Conservation (phyloP, 2,888 invertebrate species). For the Melolontha melolontha region DNA sequence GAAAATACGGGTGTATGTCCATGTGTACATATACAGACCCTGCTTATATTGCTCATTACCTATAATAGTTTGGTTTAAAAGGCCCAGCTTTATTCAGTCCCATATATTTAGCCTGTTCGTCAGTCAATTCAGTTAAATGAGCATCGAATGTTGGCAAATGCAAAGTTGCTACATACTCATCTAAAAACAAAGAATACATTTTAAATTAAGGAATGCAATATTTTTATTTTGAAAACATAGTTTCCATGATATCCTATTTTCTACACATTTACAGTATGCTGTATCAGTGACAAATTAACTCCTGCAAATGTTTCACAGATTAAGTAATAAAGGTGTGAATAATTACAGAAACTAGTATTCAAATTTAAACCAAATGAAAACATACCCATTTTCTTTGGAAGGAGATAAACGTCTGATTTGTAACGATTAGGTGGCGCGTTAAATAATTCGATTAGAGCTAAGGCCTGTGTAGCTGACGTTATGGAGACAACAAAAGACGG, state of each 20-base stretch:
- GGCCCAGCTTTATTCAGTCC: slow-evolving; percentile 98
- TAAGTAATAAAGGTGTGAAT: too few species aligned
- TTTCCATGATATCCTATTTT: too few species aligned
- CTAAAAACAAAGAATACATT: slow-evolving; percentile 65
- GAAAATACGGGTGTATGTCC: too few species aligned
- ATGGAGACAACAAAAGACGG: slow-evolving; percentile 98
- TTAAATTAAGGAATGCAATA: slow-evolving; percentile 27
- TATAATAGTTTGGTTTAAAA: slow-evolving; percentile 98
- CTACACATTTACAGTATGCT: too few species aligned
- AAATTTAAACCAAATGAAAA: not conserved
- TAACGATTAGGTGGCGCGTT: slow-evolving; percentile 96
- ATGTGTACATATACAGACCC: too few species aligned
- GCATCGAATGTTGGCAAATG: slow-evolving; percentile 98
- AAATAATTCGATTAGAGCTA: slow-evolving; percentile 96
- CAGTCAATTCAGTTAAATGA: slow-evolving; percentile 93
- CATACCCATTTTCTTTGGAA: slow-evolving; percentile 98
- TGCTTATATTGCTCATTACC: slow-evolving; percentile 71
- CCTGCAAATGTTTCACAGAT: too few species aligned
- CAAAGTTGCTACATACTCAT: slow-evolving; percentile 97
- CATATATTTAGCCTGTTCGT: slow-evolving; percentile 98
- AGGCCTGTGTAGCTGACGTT: slow-evolving; percentile 95
- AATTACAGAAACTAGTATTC: too few species aligned
- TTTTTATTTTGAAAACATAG: too few species aligned
- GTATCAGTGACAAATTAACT: too few species aligned
- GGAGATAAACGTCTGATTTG: slow-evolving; percentile 95